Percentiles rank a stretch among this genome's conserved stretches.
Conservation (phyloP, 2,888 invertebrate genomes). For the Leptopterna dolabrata region DNA sequence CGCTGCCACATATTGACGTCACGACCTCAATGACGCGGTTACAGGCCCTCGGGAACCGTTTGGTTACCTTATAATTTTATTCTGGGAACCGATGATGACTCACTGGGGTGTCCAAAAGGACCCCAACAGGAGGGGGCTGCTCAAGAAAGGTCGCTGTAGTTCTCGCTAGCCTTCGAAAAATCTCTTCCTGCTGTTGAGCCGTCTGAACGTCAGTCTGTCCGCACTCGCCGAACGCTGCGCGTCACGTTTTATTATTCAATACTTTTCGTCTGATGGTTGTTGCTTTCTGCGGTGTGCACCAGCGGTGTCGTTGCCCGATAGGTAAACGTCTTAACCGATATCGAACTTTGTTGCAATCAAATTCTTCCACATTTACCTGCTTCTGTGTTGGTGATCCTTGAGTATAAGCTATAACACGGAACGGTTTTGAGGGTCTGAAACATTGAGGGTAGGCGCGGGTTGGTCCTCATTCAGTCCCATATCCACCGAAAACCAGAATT, state of each 20-base stretch:
- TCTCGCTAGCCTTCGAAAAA: constrained; percentile 26
- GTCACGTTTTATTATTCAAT: background rate
- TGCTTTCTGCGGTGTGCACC: constrained; percentile 48
- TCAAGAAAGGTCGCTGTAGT: background rate
- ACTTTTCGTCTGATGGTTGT: constrained; percentile 45
- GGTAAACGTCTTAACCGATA: background rate
- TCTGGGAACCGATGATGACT: background rate
- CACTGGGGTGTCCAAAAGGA: background rate
- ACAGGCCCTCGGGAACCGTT: background rate
- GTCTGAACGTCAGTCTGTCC: background rate
- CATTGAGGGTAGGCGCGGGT: too few relatives aligned
- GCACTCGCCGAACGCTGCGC: background rate
- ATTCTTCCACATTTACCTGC: too few relatives aligned
- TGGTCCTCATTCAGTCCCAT: too few relatives aligned
- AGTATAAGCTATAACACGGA: too few relatives aligned
- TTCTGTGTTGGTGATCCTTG: too few relatives aligned
- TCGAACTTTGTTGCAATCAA: background rate
- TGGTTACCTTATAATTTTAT: background rate
- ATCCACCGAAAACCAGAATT: too few relatives aligned
- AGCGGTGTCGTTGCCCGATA: constrained; percentile 4
- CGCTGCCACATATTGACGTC: background rate
- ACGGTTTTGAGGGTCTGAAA: too few relatives aligned
- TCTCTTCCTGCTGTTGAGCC: background rate
- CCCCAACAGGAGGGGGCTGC: background rate
- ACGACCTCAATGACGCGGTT: background rate